Base-by-base conservation (phyloP, 2,888 invertebrate genomes). In the Trachelus troglodyta region DNA sequence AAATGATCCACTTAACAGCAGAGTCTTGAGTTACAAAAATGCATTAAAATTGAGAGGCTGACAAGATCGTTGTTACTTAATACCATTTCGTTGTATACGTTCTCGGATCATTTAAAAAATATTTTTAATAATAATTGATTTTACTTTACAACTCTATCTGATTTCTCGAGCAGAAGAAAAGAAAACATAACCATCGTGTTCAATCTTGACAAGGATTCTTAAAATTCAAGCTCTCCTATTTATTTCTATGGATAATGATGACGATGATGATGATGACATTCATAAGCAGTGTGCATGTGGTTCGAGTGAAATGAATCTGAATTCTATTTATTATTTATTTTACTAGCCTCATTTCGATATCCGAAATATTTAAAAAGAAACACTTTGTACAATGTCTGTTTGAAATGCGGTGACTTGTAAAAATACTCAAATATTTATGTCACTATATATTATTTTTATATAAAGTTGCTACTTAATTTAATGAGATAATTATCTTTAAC, bases 291-390 rank as follows among this genome's bases (percentile, higher is more conserved):
- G 83, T 83, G 83, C 82, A 81, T 86, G 85, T 88, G 88, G 85
- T 85, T 86, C 83, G 40, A 75, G 33, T 34, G 37, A 69, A 56
- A 56, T 77, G 69, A 77, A 75, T 69, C 77, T 75, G 75, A 86
- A 87, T 87, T 86, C 83, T 90, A 90, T 91, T 90, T 91, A 90
- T 91, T 91, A 91, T 91, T 91, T 90, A 91, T 91, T 91, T 85
- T 89, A 91, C 85, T 85, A 85, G 82, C 84, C 83, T 82, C 83
- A 80, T 81, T 81, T 85, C 85, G 80, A 84, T 88, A 86, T 84
- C 83, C 79, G 81, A 83, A 87, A 83, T 89, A 88, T 88, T 89
- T 89, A 87, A 89, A 87, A 81, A 79, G 69, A 84, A 85, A 84
- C 82, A 80, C 85, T 86, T 87, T 89, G 89, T 89, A 90, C 87